A percentile compares a stretch with the other conserved stretches of the same genome.
Conservation (phyloP, 2,113 vertebrate genomes). For the Hydropotes inermis region DNA sequence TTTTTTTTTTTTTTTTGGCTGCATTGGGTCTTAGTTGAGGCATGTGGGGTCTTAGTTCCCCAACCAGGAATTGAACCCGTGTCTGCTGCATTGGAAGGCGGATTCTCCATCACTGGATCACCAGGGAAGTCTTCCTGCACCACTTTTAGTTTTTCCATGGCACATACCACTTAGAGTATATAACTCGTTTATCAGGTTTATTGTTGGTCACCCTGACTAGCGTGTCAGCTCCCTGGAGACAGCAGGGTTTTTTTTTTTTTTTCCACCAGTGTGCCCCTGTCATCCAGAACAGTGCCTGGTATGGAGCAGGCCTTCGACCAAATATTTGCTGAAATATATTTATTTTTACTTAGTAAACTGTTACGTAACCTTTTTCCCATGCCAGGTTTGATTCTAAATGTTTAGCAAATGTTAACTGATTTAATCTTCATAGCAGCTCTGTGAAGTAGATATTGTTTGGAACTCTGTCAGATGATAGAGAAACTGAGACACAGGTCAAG, state of each 20-base stretch:
- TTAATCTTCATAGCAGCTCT: background rate
- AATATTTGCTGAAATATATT: background rate
- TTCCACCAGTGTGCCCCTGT: background rate
- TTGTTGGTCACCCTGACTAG: too few species aligned
- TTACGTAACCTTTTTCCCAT: background rate
- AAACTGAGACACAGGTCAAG: background rate
- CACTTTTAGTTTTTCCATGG: background rate
- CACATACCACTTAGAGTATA: fast-evolving
- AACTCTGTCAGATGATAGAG: background rate
- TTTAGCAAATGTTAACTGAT: background rate
- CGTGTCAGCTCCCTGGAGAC: background rate
- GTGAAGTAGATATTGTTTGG: background rate
- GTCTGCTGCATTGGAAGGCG: background rate
- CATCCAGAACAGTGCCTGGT: background rate
- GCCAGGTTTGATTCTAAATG: background rate
- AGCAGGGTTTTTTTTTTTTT: background rate
- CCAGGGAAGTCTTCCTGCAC: background rate
- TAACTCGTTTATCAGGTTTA: background rate
- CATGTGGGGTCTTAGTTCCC: background rate
- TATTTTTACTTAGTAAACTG: background rate
- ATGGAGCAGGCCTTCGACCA: background rate
- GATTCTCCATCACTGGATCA: background rate
- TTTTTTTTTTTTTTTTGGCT: background rate
- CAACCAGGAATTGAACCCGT: background rate
- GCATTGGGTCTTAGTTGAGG: background rate